phyloP scores from a whole-genome alignment of 2,113 vertebrate genomes.

The Chaetodon auriga region DNA sequence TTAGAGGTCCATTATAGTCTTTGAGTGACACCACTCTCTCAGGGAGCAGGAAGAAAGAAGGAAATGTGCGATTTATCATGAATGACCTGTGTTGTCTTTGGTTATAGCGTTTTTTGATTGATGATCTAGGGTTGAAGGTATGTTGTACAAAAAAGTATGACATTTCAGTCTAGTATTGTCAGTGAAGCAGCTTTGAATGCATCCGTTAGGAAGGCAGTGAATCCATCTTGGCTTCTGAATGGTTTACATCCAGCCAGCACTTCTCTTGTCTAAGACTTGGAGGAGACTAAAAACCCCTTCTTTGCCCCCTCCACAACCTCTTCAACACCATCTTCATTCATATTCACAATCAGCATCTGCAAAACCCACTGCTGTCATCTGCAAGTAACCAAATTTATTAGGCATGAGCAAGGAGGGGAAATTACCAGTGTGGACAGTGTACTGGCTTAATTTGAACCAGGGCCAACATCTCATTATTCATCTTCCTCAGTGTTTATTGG shows the following conservation, averaged over 20 bases:
- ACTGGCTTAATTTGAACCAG: conserved; percentile 63
- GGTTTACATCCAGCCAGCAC: background rate
- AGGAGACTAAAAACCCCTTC: conserved; percentile 17
- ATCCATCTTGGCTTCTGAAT: background rate
- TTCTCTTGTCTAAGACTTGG: conserved; percentile 17
- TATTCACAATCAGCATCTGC: conserved; percentile 56
- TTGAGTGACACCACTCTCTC: conserved; percentile 76
- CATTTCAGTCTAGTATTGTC: conserved; percentile 19
- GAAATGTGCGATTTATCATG: conserved; percentile 30
- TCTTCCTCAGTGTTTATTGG: conserved; percentile 60
- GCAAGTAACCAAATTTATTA: conserved; percentile 65
- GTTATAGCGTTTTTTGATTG: conserved; percentile 26
- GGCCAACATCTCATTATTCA: conserved; percentile 71
- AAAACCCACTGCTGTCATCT: conserved; percentile 62
- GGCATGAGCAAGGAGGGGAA: conserved; percentile 32
- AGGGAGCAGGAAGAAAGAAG: conserved; percentile 46
- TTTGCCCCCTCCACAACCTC: conserved; percentile 5
- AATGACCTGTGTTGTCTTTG: conserved; percentile 42
- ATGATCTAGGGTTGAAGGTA: conserved; percentile 27
- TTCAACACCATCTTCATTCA: conserved; percentile 41
- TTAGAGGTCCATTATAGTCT: conserved; percentile 78
- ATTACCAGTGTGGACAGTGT: conserved; percentile 48
- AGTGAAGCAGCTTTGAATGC: conserved; percentile 12
- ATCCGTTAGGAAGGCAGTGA: background rate
- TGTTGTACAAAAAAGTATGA: background rate